These are phyloP conservation scores for Anthopleura sola DNA, from an alignment of 64 coral and sea anemone genomes.

Conservation along the genomic window DNA sequence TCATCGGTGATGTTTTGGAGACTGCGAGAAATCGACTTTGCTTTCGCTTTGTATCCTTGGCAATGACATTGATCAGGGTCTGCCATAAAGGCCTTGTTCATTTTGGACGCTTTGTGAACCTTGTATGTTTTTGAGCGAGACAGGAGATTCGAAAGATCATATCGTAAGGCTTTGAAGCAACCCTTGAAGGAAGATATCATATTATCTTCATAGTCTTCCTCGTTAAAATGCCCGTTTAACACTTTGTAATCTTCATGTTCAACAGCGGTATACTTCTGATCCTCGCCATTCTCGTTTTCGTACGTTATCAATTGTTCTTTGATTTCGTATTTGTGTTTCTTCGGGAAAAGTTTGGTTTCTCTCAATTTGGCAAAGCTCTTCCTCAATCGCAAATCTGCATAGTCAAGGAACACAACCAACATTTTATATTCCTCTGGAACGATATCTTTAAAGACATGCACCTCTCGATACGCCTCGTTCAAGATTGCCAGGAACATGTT, in stretches of 20 bases:
- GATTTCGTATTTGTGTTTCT: slow-evolving; percentile 55
- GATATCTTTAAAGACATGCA: slow-evolving; percentile 56
- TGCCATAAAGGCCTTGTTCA: not conserved
- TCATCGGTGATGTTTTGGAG: slow-evolving; percentile 6
- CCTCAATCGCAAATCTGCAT: slow-evolving; percentile 43
- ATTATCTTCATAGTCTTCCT: slow-evolving; percentile 39
- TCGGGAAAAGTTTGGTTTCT: slow-evolving; percentile 57
- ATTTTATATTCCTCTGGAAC: slow-evolving; percentile 75
- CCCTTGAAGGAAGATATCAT: slow-evolving; percentile 40
- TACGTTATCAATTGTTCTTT: slow-evolving; percentile 1
- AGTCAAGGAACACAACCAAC: slow-evolving; percentile 65
- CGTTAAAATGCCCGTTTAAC: not conserved
- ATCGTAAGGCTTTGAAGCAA: slow-evolving; percentile 53
- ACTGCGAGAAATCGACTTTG: not conserved
- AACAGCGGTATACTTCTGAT: slow-evolving; percentile 37
- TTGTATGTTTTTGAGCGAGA: slow-evolving; percentile 70
- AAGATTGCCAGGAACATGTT: slow-evolving; percentile 96
- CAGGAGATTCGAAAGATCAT: slow-evolving; percentile 53
- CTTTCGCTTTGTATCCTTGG: not conserved
- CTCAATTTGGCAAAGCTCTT: slow-evolving; percentile 34
- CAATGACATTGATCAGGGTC: not conserved
- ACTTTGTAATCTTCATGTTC: slow-evolving; percentile 4
- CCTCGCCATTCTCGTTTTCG: not conserved
- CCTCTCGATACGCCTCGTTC: slow-evolving; percentile 77
- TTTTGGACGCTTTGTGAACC: slow-evolving; percentile 39